Percentiles rank a stretch among this genome's conserved stretches.
phyloP scores from a whole-genome alignment of 2,113 vertebrate genomes.

The Genyomyrus donnyi region DNA sequence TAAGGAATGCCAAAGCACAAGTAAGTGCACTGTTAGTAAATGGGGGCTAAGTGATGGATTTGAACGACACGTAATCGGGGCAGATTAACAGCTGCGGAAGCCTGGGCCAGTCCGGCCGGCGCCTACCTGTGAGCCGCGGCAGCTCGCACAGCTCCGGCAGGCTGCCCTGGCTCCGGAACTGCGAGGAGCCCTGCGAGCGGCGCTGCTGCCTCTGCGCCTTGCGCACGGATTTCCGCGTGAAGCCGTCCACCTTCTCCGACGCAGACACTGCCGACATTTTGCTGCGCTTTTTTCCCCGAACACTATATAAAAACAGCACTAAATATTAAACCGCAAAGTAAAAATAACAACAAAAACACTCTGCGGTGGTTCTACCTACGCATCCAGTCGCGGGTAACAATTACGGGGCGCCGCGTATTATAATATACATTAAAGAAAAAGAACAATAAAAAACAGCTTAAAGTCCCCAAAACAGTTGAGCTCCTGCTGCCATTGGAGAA shows the following conservation, averaged over 20 bases:
- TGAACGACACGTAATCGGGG: background rate
- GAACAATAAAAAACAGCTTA: background rate
- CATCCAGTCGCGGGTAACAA: background rate
- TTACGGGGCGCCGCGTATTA: background rate
- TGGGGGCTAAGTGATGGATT: background rate
- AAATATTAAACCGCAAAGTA: background rate
- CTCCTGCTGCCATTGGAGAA: background rate
- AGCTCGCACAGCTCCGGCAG: conserved; percentile 80
- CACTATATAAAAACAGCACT: background rate
- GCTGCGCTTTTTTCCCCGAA: conserved; percentile 26
- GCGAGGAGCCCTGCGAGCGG: conserved; percentile 87
- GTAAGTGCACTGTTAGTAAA: background rate
- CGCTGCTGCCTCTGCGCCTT: conserved; percentile 91
- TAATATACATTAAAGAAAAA: background rate
- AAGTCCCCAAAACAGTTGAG: background rate
- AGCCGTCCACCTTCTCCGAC: conserved; percentile 96
- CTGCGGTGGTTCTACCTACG: background rate
- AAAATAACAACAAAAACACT: background rate
- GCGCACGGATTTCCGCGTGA: conserved; percentile 92
- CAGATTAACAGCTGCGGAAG: background rate
- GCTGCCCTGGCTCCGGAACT: conserved; percentile 78
- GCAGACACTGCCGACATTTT: conserved; percentile 85
- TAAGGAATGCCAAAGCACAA: background rate
- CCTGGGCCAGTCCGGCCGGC: background rate
- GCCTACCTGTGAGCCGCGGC: conserved; percentile 84